Conservation (phyloP, 2,113 vertebrate genomes). For the Halichoeres trimaculatus region DNA sequence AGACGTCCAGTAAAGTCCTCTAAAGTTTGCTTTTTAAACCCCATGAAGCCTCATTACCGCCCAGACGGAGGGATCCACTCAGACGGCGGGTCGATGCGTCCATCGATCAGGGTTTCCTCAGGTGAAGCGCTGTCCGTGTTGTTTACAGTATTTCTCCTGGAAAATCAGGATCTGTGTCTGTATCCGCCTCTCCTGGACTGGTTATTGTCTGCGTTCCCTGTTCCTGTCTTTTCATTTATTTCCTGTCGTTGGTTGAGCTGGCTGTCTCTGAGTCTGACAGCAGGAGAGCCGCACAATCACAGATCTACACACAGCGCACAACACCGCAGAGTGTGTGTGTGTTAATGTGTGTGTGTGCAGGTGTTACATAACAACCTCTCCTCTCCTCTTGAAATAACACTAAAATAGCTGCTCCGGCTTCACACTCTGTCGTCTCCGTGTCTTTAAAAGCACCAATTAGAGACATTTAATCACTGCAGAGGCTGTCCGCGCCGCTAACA, state of each 20-base stretch:
- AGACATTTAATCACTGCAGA: constrained; percentile 62
- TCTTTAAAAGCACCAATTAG: constrained; percentile 73
- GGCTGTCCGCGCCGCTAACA: constrained; percentile 29
- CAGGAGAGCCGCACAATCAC: neutral
- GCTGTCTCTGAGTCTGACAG: constrained; percentile 17
- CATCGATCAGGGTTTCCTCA: constrained; percentile 51
- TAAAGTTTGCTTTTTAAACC: constrained; percentile 41
- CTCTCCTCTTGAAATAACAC: constrained; percentile 54
- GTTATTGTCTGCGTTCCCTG: neutral
- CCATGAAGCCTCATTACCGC: constrained; percentile 62
- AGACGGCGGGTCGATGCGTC: constrained; percentile 42
- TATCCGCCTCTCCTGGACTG: neutral
- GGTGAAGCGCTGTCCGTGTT: constrained; percentile 21
- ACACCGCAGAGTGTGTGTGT: no score
- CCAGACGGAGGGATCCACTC: constrained; percentile 47
- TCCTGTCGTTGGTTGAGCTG: constrained; percentile 1
- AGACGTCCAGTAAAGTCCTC: constrained; percentile 22
- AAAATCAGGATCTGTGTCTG: neutral
- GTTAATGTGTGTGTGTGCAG: neutral
- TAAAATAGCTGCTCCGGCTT: constrained; percentile 61
- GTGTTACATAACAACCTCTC: constrained; percentile 49
- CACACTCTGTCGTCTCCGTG: constrained; percentile 43
- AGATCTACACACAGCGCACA: no score
- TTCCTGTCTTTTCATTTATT: constrained; percentile 1
- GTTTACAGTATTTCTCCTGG: constrained; percentile 11